Base-by-base conservation (phyloP, 2,888 invertebrate genomes). In the Drosophila multiciliata region DNA sequence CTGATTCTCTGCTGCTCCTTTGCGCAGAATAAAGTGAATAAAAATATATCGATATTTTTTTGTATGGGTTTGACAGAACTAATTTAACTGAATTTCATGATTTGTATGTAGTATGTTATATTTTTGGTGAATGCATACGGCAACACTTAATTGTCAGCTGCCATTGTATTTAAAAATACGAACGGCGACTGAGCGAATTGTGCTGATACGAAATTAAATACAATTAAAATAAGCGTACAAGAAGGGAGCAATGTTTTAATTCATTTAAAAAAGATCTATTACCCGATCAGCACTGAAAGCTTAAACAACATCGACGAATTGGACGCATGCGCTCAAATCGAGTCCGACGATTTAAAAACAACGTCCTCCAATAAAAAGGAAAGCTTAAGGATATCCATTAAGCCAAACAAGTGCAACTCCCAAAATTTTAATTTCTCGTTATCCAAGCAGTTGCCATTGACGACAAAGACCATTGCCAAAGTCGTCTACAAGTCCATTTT, bases 221-320 rank as follows among this genome's bases (percentile, higher is more conserved):
- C 68, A 55, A 58, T 78, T 76, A 50, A 77, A 73, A 63, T 73
- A 70, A 78, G 67, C 71, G 66, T 0, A 82, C 72, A 40, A 66
- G 79, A 35, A 77, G 70, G 40, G 62, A 45, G 11, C 58, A 65
- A 26, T 17, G 55, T 11, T 57, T 65, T 1, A 59, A 67, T 48
- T 36, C 48, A 33, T 36, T 50, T 59, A 65, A 72, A 50, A 1
- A 65, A 70, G 26, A 49, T 52, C 23, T 71, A 12, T 58, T 57
- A 23, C 17, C 35, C 55, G 9, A 60, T 23, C 20, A 15, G 45
- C 7, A 45, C 20, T 23, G 23, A 45, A 23, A 15, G 15, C 20
- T 7, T 45, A 7, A 15, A 20, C 45, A 7, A 12, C 45, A 15
- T 20, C 20, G 45, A 17, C 20, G 35, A 69, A 1, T n/a, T 55